Conservation (phyloP, 2,797 vertebrate species). For the Agapornis canus region DNA sequence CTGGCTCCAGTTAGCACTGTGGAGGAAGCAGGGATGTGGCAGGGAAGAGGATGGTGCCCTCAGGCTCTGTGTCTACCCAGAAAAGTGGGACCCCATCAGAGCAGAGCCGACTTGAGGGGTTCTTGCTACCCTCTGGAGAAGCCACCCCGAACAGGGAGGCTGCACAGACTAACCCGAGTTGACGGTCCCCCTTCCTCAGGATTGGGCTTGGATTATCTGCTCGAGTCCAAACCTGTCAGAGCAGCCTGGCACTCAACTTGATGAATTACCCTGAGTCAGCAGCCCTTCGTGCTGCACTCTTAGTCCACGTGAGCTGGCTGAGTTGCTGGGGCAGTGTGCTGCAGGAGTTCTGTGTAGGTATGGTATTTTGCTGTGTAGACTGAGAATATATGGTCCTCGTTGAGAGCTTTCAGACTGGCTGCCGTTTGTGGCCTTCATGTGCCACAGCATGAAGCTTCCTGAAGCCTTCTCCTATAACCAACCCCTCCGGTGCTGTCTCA, state of each 20-base stretch:
- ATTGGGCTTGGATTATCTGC: background rate
- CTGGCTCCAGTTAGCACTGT: background rate
- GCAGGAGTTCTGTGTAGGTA: accelerated
- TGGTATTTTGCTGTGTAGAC: background rate
- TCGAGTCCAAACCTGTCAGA: background rate
- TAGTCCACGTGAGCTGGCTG: background rate
- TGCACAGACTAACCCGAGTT: background rate
- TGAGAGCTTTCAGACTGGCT: background rate
- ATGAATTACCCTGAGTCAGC: background rate
- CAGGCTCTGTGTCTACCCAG: background rate
- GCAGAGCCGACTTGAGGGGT: background rate
- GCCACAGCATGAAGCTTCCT: background rate
- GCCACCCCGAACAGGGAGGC: background rate
- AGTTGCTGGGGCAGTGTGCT: background rate
- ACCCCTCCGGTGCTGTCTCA: background rate
- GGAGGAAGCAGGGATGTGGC: accelerated
- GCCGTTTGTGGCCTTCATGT: background rate
- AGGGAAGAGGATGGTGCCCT: background rate
- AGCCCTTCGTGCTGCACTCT: accelerated
- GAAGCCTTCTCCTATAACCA: background rate
- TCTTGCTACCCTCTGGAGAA: background rate
- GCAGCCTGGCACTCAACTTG: background rate
- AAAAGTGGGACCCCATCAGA: background rate
- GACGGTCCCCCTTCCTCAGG: background rate
- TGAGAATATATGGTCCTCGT: background rate